Percentiles rank a stretch among this genome's conserved stretches.
Conservation (phyloP, 2,797 vertebrate genomes). For the Tokudaia tokunoshimensis region DNA sequence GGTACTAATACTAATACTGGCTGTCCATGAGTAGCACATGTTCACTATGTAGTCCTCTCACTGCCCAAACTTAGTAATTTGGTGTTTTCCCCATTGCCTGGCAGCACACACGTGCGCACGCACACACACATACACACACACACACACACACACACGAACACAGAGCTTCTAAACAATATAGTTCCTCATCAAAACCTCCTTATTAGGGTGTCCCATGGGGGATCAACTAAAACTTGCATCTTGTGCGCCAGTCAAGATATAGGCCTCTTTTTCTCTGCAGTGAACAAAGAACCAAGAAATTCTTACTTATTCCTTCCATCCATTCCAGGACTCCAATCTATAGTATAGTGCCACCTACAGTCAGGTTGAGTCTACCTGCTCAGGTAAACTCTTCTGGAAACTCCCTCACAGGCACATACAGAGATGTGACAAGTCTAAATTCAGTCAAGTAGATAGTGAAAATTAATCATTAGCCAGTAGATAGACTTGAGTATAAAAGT, state of each 20-base stretch:
- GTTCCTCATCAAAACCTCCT: not conserved
- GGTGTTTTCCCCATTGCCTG: not conserved
- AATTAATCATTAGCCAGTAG: not conserved
- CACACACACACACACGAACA: too few relatives aligned
- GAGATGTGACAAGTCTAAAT: not conserved
- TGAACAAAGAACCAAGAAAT: not conserved
- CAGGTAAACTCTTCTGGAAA: not conserved
- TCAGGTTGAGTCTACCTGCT: not conserved
- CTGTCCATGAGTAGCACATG: not conserved
- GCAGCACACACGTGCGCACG: too few relatives aligned
- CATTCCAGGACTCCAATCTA: not conserved
- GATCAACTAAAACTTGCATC: not conserved
- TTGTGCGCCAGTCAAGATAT: not conserved
- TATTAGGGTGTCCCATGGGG: not conserved
- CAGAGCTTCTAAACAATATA: not conserved
- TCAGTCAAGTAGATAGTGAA: not conserved
- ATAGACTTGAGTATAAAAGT: constrained; percentile 13
- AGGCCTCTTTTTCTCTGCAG: not conserved
- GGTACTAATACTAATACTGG: not conserved
- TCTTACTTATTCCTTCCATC: not conserved
- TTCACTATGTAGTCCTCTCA: not conserved
- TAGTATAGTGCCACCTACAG: not conserved
- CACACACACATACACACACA: too few relatives aligned
- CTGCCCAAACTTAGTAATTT: not conserved
- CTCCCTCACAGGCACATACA: not conserved